Percentiles rank a stretch among this genome's conserved stretches.
Conservation (phyloP, 2,888 invertebrate species). For the Drosophila subquinaria region DNA sequence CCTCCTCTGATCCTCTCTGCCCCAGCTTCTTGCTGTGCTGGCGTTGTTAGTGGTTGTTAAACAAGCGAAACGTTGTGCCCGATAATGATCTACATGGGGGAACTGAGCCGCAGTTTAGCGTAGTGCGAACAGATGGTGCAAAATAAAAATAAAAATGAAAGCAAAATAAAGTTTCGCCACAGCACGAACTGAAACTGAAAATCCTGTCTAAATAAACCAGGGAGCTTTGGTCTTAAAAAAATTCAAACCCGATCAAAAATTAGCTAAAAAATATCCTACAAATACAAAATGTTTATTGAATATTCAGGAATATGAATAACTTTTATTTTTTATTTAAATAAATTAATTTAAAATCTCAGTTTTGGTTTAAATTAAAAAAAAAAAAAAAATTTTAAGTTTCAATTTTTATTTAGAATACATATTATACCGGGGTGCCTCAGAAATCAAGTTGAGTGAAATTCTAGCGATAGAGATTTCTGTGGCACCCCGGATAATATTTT, state of each 20-base stretch:
- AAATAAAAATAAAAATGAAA: slow-evolving; percentile 30
- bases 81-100: slow-evolving; percentile 76
- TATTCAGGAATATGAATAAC: neutral
- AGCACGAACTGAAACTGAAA: slow-evolving; percentile 47
- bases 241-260: neutral
- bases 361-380: neutral
- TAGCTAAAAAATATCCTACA: neutral
- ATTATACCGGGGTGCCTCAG: no score
- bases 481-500: no score
- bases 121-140: slow-evolving; percentile 79
- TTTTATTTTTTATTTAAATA: neutral
- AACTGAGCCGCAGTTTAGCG: slow-evolving; percentile 70
- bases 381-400: neutral
- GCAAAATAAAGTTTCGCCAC: slow-evolving; percentile 32
- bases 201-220: slow-evolving; percentile 29
- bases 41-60: slow-evolving; percentile 81
- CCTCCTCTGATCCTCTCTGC: neutral
- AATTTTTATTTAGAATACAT: no score
- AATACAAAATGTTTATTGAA: no score
- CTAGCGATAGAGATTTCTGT: no score
- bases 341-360: neutral
- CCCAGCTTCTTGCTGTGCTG: slow-evolving; percentile 28
- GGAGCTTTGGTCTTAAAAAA: neutral
- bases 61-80: slow-evolving; percentile 80
- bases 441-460: no score